phyloP scores from a whole-genome alignment of 2,888 invertebrate genomes.

The Ichneumon xanthorius region DNA sequence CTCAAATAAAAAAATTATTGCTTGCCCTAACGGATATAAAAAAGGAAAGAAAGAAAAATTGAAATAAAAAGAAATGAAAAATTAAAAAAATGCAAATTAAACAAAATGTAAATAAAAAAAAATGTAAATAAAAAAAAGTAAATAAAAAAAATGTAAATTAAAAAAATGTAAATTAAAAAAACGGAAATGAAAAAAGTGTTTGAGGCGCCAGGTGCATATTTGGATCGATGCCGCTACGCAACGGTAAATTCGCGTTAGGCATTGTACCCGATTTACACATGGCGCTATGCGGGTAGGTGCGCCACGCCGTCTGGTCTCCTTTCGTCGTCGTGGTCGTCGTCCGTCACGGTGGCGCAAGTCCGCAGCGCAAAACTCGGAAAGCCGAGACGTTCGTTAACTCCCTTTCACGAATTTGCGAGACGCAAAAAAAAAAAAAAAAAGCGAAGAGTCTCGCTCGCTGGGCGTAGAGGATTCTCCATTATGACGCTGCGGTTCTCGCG shows the following conservation, averaged over 20 bases:
- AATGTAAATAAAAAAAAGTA: too few relatives aligned
- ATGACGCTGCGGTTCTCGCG: slow-evolving; percentile 9
- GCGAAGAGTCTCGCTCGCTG: slow-evolving; percentile 6
- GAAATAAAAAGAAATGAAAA: too few relatives aligned
- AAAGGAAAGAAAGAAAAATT: too few relatives aligned
- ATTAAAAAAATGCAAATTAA: too few relatives aligned
- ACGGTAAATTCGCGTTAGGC: background rate
- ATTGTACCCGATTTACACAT: slow-evolving; percentile 2
- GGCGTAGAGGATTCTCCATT: slow-evolving; percentile 11
- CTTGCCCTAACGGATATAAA: too few relatives aligned
- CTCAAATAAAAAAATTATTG: too few relatives aligned
- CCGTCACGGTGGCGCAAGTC: slow-evolving; percentile 47
- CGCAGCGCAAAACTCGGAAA: slow-evolving; percentile 42
- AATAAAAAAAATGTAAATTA: too few relatives aligned
- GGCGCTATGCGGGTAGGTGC: slow-evolving; percentile 34
- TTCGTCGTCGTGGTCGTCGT: slow-evolving; percentile 38
- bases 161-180: too few relatives aligned
- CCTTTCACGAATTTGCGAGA: too few relatives aligned
- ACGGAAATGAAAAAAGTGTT: too few relatives aligned
- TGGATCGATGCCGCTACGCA: slow-evolving; percentile 29
- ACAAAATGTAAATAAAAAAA: too few relatives aligned
- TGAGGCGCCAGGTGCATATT: too few relatives aligned
- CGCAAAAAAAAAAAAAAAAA: slow-evolving; percentile 16
- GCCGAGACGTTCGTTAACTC: slow-evolving; percentile 27
- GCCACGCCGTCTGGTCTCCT: slow-evolving; percentile 62